Conservation (phyloP, 2,797 vertebrate genomes). For the Saxicola maurus region DNA sequence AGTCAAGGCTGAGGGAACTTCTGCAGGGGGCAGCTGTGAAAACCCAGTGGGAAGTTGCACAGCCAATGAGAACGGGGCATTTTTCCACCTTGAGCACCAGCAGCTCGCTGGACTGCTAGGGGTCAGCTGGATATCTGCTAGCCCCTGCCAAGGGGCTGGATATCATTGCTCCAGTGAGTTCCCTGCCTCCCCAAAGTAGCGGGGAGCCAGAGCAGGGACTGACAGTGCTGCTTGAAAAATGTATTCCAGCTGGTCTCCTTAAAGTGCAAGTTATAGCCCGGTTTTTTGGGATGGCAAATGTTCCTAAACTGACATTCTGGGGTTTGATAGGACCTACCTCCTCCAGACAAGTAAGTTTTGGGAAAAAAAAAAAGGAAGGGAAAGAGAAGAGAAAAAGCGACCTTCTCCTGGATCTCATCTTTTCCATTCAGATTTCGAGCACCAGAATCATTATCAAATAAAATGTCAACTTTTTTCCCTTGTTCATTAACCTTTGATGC, state of each 20-base stretch:
- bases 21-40: not conserved
- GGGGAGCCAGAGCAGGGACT: not conserved
- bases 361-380: not conserved
- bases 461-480: slow-evolving; percentile 46
- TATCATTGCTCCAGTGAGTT: rapidly evolving
- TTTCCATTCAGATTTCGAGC: slow-evolving; percentile 9
- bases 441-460: slow-evolving; percentile 41
- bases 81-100: rapidly evolving
- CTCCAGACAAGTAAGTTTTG: not conserved
- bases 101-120: not conserved
- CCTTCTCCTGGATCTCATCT: not conserved
- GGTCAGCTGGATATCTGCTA: not conserved
- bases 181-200: not conserved
- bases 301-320: not conserved
- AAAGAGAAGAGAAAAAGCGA: not conserved
- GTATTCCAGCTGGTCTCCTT: slow-evolving; percentile 3
- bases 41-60: not conserved
- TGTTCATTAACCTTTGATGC: slow-evolving; percentile 64
- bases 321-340: not conserved
- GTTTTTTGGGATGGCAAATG: not conserved
- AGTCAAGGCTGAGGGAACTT: rapidly evolving
- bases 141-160: not conserved
- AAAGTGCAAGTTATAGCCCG: not conserved
- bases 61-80: not conserved
- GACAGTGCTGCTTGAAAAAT: not conserved